phyloP scores from a whole-genome alignment of 2,797 vertebrate genomes.

The Spondyliosoma cantharus region DNA sequence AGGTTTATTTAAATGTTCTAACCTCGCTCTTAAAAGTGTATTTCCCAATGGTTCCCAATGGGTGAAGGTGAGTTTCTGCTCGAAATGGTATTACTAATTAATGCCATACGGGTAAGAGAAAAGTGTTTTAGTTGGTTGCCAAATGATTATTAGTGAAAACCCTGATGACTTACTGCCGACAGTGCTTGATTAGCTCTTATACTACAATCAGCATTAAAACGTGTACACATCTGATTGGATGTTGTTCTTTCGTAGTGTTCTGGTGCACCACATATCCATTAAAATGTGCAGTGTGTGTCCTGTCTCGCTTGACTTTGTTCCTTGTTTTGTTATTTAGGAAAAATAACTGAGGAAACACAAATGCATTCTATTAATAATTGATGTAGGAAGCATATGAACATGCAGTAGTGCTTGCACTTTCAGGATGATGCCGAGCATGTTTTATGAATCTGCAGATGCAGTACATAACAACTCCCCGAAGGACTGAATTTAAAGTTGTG shows the following conservation, averaged over 20 bases:
- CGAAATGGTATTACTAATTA: neutral
- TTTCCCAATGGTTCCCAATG: no score
- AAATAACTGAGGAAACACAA: conserved; percentile 21
- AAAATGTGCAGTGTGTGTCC: neutral
- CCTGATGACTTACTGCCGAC: neutral
- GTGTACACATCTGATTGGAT: neutral
- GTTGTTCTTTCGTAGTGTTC: neutral
- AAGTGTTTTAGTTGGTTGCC: neutral
- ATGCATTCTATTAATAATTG: conserved; percentile 53
- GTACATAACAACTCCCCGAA: conserved; percentile 48
- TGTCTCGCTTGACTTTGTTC: neutral
- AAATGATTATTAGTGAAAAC: neutral
- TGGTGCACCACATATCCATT: neutral
- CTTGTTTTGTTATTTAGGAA: neutral
- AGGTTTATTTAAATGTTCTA: no score
- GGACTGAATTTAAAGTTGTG: conserved; percentile 52
- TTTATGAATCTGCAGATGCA: conserved; percentile 63
- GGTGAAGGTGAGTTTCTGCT: no score
- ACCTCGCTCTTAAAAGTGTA: no score
- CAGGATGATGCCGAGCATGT: conserved; percentile 28
- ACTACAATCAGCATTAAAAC: neutral
- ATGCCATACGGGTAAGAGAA: neutral
- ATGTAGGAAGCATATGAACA: conserved; percentile 31
- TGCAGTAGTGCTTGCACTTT: conserved; percentile 34
- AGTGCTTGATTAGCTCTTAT: neutral